Percentiles rank a stretch among this genome's conserved stretches.
These are phyloP conservation scores for Mactromeris polynyma DNA, from an alignment of 2,888 invertebrate genomes.

Conservation along the genomic window DNA sequence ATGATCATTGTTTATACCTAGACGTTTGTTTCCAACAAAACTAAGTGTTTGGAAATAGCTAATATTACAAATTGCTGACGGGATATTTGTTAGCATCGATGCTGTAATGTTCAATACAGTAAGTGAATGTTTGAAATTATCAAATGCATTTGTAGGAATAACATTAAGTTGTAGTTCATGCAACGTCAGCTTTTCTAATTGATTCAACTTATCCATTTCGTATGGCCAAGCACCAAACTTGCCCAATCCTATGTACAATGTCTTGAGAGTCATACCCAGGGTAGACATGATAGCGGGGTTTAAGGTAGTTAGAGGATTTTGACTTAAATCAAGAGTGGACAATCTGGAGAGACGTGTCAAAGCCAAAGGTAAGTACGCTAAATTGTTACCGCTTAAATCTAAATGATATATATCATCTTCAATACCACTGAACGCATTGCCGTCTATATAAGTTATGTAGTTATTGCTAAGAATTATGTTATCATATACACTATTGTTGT, in stretches of 20 bases:
- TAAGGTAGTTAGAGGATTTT: not conserved
- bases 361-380: not conserved
- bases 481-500: not conserved
- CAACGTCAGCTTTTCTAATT: not conserved
- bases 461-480: not conserved
- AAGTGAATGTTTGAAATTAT: conserved; percentile 5
- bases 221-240: conserved; percentile 13
- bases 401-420: not conserved
- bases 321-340: not conserved
- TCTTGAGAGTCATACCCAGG: not conserved
- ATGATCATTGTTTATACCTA: not conserved
- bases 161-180: not conserved
- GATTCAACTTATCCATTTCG: not conserved
- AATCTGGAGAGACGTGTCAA: not conserved
- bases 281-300: not conserved
- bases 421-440: not conserved
- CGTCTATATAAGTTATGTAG: not conserved
- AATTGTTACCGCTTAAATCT: not conserved
- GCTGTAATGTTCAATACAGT: not conserved
- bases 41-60: not conserved
- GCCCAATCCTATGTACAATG: not conserved
- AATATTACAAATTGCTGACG: not conserved
- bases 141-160: conserved; percentile 16
- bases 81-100: not conserved
- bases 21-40: not conserved